Evolutionary conservation across 2,797 vertebrate genomes (phyloP).

Genomic region (Alosa sapidissima): DNA sequence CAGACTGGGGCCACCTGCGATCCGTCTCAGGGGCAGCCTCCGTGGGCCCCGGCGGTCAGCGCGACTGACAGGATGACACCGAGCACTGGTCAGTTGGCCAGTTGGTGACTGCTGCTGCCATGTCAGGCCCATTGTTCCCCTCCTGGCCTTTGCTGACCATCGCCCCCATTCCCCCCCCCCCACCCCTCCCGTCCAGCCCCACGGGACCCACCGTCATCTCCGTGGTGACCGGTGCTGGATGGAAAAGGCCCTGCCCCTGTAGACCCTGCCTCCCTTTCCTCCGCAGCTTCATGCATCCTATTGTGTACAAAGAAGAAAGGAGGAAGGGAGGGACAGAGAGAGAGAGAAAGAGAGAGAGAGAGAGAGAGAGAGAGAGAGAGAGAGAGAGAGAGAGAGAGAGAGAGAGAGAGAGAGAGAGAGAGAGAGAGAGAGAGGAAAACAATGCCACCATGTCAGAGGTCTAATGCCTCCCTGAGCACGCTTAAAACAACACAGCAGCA

Average conservation of each 20-base stretch:
- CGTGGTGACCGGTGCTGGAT: conserved; percentile 68
- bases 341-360: not conserved
- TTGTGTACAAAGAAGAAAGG: not conserved
- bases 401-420: not conserved
- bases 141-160: conserved; percentile 73
- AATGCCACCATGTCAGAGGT: conserved; percentile 4
- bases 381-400: no score
- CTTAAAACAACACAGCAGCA: not conserved
- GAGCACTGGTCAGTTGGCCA: conserved; percentile 61
- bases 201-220: conserved; percentile 70
- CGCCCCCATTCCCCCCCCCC: conserved; percentile 63
- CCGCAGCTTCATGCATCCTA: not conserved
- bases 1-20: conserved; percentile 47
- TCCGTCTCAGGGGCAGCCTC: conserved; percentile 29
- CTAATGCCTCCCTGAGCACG: not conserved
- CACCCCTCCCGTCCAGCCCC: conserved; percentile 67
- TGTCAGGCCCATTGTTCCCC: conserved; percentile 80
- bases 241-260: conserved; percentile 39
- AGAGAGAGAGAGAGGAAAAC: not conserved
- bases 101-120: conserved; percentile 70
- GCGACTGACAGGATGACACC: conserved; percentile 58
- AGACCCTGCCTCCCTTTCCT: not conserved
- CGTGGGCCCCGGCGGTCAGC: conserved; percentile 61
- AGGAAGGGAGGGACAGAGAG: not conserved
- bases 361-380: not conserved